A percentile compares a stretch with the other conserved stretches of the same genome.
These are phyloP conservation scores for Coracopsis vasa DNA, from an alignment of 2,113 vertebrate species.

Conservation along the genomic window DNA sequence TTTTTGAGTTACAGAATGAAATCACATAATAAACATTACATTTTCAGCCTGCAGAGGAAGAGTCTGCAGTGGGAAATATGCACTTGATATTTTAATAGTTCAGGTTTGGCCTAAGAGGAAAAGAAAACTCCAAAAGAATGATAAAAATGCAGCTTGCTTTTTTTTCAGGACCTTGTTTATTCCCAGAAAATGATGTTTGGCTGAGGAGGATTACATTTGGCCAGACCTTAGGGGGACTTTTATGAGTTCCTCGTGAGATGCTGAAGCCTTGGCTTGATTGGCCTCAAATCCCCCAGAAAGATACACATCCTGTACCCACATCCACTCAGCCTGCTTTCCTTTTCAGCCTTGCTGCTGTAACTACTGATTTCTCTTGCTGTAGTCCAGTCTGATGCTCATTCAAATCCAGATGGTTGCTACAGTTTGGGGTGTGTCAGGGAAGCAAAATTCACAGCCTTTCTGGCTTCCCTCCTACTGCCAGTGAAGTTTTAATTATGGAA, in stretches of 20 bases:
- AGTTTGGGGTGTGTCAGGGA: neutral
- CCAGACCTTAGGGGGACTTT: neutral
- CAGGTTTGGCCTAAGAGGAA: neutral
- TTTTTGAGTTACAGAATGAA: neutral
- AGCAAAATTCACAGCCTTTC: neutral
- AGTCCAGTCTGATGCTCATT: neutral
- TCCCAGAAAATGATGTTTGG: neutral
- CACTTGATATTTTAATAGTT: neutral
- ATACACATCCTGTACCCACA: neutral
- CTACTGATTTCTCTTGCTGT: neutral
- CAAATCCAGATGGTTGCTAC: neutral
- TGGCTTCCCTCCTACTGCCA: neutral
- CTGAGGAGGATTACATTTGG: neutral
- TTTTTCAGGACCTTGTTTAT: neutral
- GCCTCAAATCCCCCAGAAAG: neutral
- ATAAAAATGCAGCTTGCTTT: neutral
- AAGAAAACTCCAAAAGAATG: neutral
- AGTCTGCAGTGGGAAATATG: neutral
- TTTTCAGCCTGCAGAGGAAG: neutral
- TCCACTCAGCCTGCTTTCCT: neutral
- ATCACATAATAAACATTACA: neutral
- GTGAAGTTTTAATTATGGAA: neutral
- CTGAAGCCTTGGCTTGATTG: neutral
- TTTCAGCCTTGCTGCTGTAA: neutral
- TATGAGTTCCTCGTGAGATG: constrained; percentile 9